Conservation (phyloP, 2,113 vertebrate genomes). For the Indri indri region DNA sequence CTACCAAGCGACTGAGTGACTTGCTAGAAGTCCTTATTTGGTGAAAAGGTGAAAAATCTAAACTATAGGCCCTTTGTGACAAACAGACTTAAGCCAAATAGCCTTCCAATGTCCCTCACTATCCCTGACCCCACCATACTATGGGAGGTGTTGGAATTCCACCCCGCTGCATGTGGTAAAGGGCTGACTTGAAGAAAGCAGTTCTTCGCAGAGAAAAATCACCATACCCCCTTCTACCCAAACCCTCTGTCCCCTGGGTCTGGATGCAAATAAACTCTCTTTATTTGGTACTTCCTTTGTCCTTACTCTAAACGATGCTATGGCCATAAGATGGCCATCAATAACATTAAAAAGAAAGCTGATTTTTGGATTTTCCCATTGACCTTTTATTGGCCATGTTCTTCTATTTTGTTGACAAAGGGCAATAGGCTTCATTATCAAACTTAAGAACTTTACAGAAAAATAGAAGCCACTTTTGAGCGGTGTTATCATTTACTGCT, state of each 20-base stretch:
- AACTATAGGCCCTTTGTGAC: neutral
- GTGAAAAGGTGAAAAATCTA: neutral
- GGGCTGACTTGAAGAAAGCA: neutral
- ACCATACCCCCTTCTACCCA: neutral
- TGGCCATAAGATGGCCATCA: neutral
- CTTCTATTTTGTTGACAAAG: neutral
- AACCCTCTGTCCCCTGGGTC: fast-evolving
- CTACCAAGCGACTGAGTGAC: neutral
- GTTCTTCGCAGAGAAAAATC: neutral
- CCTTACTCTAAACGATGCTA: neutral
- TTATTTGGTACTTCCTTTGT: neutral
- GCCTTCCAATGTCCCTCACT: neutral
- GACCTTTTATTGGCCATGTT: neutral
- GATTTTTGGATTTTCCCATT: neutral
- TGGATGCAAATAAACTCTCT: neutral
- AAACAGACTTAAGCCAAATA: neutral
- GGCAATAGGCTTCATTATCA: neutral
- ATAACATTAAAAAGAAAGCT: neutral
- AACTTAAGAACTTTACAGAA: neutral
- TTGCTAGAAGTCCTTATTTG: neutral
- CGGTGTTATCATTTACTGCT: neutral
- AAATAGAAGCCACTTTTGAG: neutral
- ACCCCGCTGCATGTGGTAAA: neutral
- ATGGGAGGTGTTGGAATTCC: too few species aligned
- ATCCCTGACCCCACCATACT: too few species aligned